These are phyloP conservation scores for Chrysopilus asiliformis DNA, from an alignment of 2,888 invertebrate genomes.

Conservation along the genomic window DNA sequence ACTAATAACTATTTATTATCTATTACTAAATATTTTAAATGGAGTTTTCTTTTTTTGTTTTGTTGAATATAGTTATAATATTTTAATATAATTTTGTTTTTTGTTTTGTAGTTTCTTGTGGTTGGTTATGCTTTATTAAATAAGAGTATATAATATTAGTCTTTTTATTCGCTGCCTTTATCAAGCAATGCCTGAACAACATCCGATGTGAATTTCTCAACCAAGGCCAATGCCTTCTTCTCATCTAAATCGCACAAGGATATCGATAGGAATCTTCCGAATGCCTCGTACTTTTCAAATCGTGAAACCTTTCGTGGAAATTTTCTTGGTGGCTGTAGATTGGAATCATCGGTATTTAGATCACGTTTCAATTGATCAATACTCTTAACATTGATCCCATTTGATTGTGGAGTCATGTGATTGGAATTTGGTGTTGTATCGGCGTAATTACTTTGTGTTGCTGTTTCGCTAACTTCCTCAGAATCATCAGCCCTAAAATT, in stretches of 20 bases:
- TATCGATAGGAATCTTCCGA: slow-evolving; percentile 32
- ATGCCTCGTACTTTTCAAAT: slow-evolving; percentile 25
- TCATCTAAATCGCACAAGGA: slow-evolving; percentile 30
- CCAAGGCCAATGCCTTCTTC: slow-evolving; percentile 25
- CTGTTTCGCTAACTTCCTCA: slow-evolving; percentile 7
- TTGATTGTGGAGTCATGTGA: not conserved
- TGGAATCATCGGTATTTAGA: slow-evolving; percentile 6
- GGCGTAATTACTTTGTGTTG: slow-evolving; percentile 2
- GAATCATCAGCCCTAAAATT: slow-evolving; percentile 11
- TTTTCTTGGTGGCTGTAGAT: slow-evolving; percentile 9
- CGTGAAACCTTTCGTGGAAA: slow-evolving; percentile 12
- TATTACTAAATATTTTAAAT: too few relatives aligned
- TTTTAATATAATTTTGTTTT: not conserved
- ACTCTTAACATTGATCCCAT: slow-evolving; percentile 8
- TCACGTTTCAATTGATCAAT: slow-evolving; percentile 11
- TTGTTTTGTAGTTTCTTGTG: not conserved
- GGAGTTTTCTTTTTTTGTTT: too few relatives aligned
- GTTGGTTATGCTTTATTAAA: too few relatives aligned
- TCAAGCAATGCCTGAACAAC: slow-evolving; percentile 27
- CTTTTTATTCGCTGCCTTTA: too few relatives aligned
- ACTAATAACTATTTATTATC: too few relatives aligned
- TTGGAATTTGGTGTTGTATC: not conserved
- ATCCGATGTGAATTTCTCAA: slow-evolving; percentile 32
- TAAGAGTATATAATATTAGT: not conserved
- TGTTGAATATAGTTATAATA: not conserved